These are phyloP conservation scores for Eilema sororculum DNA, from an alignment of 2,888 invertebrate species.

Conservation along the genomic window DNA sequence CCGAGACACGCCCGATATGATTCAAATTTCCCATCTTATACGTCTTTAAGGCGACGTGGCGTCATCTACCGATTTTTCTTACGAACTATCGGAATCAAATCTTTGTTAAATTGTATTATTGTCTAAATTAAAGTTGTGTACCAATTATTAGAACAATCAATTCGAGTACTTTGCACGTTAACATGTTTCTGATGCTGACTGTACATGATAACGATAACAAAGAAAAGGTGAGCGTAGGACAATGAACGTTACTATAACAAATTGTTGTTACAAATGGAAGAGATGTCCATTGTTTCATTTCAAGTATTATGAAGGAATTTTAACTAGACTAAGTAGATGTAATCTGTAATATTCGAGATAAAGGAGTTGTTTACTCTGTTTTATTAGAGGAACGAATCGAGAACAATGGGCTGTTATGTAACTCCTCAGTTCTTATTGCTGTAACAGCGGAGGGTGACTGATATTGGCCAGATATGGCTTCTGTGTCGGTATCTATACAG, in stretches of 20 bases:
- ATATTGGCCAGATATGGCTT: constrained; percentile 23
- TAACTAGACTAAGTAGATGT: constrained; percentile 24
- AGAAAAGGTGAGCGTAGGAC: background rate
- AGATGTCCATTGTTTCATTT: constrained; percentile 18
- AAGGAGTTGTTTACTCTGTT: constrained; percentile 38
- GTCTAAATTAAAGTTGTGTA: no score
- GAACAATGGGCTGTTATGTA: constrained; percentile 48
- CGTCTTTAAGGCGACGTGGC: no score
- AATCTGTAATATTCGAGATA: constrained; percentile 34
- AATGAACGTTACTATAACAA: constrained; percentile 28
- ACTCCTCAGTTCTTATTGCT: constrained; percentile 34
- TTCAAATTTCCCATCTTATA: no score
- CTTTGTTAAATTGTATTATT: no score
- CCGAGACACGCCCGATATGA: no score
- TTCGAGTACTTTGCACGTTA: no score
- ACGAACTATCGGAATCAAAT: no score
- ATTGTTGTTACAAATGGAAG: constrained; percentile 21
- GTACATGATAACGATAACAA: background rate
- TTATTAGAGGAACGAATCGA: constrained; percentile 42
- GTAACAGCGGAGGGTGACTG: constrained; percentile 27
- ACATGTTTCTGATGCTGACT: no score
- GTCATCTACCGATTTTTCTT: no score
- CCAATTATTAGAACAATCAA: no score
- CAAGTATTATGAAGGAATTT: constrained; percentile 20
- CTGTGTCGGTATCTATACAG: background rate